Conservation (phyloP, 2,113 vertebrate species). For the Dolichallabes microphthalmus region DNA sequence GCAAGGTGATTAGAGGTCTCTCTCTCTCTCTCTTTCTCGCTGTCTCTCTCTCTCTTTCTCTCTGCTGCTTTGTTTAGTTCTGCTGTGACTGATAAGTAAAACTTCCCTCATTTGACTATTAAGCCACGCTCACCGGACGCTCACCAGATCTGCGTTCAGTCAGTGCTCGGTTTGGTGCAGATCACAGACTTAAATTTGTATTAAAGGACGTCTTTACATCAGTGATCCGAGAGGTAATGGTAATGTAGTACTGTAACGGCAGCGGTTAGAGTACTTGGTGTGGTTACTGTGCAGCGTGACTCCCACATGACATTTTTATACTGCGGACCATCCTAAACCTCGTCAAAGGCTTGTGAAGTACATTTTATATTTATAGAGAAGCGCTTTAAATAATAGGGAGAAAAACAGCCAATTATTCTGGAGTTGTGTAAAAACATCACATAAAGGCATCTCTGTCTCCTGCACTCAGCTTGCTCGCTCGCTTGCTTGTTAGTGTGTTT, state of each 20-base stretch:
- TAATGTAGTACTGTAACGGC: not conserved
- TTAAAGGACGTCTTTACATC: not conserved
- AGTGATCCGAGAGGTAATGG: not conserved
- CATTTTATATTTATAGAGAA: not conserved
- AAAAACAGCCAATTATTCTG: not conserved
- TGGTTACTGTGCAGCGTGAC: not conserved
- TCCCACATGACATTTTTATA: not conserved
- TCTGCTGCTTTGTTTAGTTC: not conserved
- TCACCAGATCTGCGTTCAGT: not conserved
- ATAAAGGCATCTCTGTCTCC: not conserved
- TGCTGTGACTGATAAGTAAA: not conserved
- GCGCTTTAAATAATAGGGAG: not conserved
- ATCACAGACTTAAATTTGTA: not conserved
- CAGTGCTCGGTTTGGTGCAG: not conserved
- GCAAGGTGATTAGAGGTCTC: not conserved
- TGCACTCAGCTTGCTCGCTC: too few species aligned
- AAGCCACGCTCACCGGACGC: not conserved
- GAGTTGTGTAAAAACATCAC: not conserved
- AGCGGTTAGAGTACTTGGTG: constrained; percentile 12
- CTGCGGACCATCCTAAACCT: not conserved
- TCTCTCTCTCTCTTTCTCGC: too few species aligned
- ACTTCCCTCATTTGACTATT: not conserved
- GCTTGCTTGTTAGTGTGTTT: not conserved
- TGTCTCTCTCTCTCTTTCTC: too few species aligned
- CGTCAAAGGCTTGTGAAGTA: not conserved